Evolutionary conservation across 2,888 invertebrate species (phyloP).

Genomic region (Autographa pulchrina): DNA sequence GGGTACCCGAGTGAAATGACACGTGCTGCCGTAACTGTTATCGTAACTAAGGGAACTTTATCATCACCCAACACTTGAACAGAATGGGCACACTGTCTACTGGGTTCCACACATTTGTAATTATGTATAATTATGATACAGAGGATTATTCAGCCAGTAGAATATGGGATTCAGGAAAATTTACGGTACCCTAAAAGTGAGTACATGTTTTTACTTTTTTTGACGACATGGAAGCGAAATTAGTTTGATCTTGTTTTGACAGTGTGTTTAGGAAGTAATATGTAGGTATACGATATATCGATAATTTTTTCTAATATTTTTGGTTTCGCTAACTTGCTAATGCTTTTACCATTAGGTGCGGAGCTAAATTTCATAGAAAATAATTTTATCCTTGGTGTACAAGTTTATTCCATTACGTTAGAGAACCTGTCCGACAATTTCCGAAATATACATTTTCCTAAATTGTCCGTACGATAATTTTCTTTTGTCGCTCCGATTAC

Average conservation of each 20-base stretch:
- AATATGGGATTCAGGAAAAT: not conserved
- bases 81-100: too few relatives aligned
- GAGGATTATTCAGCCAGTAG: not conserved
- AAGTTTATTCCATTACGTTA: too few relatives aligned
- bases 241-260: slow-evolving; percentile 16
- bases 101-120: not conserved
- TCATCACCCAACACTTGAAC: not conserved
- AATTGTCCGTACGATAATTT: not conserved
- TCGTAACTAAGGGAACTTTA: slow-evolving; percentile 1
- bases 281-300: not conserved
- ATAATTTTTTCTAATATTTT: not conserved
- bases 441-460: not conserved
- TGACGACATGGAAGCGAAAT: slow-evolving; percentile 2
- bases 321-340: too few relatives aligned
- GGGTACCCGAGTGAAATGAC: slow-evolving; percentile 1
- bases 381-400: too few relatives aligned
- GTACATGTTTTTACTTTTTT: not conserved
- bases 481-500: not conserved
- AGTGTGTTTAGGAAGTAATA: slow-evolving; percentile 5
- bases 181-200: not conserved
- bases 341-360: too few relatives aligned
- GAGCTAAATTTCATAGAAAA: too few relatives aligned
- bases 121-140: not conserved
- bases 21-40: slow-evolving; percentile 2
- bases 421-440: too few relatives aligned